Evolutionary conservation across 1,140 invertebrate genomes (phyloP), one percentile per base, ranked within the genome.

Genomic region (Heliconius nattereri): DNA sequence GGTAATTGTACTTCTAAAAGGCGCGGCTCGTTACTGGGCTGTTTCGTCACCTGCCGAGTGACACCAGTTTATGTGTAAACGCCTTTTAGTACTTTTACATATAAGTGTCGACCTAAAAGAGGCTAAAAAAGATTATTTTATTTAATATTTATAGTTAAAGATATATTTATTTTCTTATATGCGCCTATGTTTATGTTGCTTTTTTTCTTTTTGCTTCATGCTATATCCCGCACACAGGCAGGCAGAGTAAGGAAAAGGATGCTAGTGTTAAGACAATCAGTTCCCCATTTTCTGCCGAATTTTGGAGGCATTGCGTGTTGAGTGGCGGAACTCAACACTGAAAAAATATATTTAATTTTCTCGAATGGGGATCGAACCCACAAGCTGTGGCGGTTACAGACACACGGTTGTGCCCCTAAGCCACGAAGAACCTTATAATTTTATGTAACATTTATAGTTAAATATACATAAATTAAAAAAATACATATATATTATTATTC

Each of bases 1-100:
- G 40, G 20, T 66, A 66, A 66, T 29, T 66, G 60, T 66, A 11
- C 26, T 26, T 9, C 13, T 26, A 66, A 66, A 66, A 66, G 60
- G 60, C 60, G 60, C 60, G 60, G 60, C 60, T 66, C 26, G 26
- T 66, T 66, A 66, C 60, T 6, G 9, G 60, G 60, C 13, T 66
- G 5, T 66, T 66, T 66, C 60, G 60, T 66, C 60, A 66, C 60
- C 23, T 60, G 57, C 57, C 23, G 16, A 66, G 29, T 66, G 60
- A 66, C 60, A 29, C 60, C 60, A 66, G 60, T 66, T 66, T 66
- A 29, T 66, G 60, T 66, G 60, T 23, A 66, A 66, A 66, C 23
- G 26, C 11, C 9, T 66, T 29, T 26, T 66, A 66, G 13, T 45
- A 45, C 3, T 45, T n/a, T 9, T 29, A 29, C 13, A 57, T 60